A percentile compares a stretch with the other conserved stretches of the same genome.
These are phyloP conservation scores for Chloropsis cyanopogon DNA, from an alignment of 2,113 vertebrate species.

Conservation along the genomic window DNA sequence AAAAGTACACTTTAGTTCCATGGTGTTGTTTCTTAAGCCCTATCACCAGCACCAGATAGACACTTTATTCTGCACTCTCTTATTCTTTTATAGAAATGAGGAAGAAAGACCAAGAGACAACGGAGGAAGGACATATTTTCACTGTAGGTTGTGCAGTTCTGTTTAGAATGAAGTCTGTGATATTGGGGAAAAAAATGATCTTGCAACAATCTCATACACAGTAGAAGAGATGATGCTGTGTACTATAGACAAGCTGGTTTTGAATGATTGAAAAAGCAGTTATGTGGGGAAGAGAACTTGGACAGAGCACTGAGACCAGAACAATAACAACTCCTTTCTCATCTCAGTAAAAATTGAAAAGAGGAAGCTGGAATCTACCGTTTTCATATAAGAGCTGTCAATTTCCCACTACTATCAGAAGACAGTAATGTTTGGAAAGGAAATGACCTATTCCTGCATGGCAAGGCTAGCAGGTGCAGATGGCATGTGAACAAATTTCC, in stretches of 20 bases:
- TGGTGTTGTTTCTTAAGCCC: not conserved
- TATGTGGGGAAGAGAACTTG: not conserved
- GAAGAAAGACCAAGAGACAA: not conserved
- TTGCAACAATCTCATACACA: not conserved
- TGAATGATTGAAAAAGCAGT: not conserved
- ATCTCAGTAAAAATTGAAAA: not conserved
- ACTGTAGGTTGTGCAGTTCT: not conserved
- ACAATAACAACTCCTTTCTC: slow-evolving; percentile 22
- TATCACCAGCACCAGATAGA: not conserved
- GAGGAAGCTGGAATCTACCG: slow-evolving; percentile 16
- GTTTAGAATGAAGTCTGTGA: not conserved
- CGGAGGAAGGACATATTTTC: not conserved
- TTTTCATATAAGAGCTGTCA: not conserved
- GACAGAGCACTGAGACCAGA: not conserved
- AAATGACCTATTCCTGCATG: not conserved
- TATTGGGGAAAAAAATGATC: not conserved
- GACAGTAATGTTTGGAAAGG: slow-evolving; percentile 14
- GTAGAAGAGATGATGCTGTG: not conserved
- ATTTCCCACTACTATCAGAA: slow-evolving; percentile 15
- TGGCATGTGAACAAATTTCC: not conserved
- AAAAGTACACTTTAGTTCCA: not conserved
- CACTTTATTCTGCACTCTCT: not conserved
- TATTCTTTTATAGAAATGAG: not conserved
- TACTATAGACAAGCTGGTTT: not conserved
- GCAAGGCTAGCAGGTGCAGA: not conserved